Conservation (phyloP, 2,888 invertebrate species). For the Parochlus steinenii region DNA sequence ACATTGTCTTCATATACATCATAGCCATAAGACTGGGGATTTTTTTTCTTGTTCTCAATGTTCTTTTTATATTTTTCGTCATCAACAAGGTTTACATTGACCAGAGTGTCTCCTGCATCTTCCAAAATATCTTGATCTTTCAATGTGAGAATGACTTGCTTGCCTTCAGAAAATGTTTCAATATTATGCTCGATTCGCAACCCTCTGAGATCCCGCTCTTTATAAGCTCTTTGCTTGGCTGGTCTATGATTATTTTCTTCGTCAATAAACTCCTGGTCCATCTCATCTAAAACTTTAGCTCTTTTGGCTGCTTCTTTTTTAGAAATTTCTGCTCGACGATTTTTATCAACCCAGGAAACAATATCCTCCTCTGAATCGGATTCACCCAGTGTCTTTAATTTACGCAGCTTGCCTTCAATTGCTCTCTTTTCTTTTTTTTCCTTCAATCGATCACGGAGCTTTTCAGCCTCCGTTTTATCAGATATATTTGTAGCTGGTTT, state of each 20-base stretch:
- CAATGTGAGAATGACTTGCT: constrained; percentile 74
- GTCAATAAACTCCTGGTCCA: constrained; percentile 88
- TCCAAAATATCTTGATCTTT: constrained; percentile 85
- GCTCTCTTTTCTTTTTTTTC: constrained; percentile 37
- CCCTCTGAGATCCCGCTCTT: constrained; percentile 56
- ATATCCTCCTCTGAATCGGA: constrained; percentile 62
- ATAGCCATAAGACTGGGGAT: constrained; percentile 65
- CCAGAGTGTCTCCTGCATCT: constrained; percentile 72
- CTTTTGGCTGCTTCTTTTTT: constrained; percentile 72
- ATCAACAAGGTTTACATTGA: constrained; percentile 81
- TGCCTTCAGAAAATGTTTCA: constrained; percentile 54
- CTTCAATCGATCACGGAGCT: constrained; percentile 61
- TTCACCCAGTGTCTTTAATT: constrained; percentile 37
- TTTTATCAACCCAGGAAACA: constrained; percentile 67
- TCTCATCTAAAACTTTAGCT: constrained; percentile 83
- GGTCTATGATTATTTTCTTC: constrained; percentile 52
- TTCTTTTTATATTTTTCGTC: constrained; percentile 75
- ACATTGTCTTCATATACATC: constrained; percentile 65
- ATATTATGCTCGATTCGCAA: constrained; percentile 74
- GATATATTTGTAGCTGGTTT: constrained; percentile 64
- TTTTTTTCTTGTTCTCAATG: constrained; percentile 66
- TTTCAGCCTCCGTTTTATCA: constrained; percentile 58
- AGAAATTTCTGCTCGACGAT: constrained; percentile 55
- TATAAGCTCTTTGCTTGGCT: constrained; percentile 42
- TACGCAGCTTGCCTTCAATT: constrained; percentile 47